These are phyloP conservation scores for Cryptosula pallasiana DNA, from an alignment of 2,888 invertebrate genomes.

Conservation along the genomic window DNA sequence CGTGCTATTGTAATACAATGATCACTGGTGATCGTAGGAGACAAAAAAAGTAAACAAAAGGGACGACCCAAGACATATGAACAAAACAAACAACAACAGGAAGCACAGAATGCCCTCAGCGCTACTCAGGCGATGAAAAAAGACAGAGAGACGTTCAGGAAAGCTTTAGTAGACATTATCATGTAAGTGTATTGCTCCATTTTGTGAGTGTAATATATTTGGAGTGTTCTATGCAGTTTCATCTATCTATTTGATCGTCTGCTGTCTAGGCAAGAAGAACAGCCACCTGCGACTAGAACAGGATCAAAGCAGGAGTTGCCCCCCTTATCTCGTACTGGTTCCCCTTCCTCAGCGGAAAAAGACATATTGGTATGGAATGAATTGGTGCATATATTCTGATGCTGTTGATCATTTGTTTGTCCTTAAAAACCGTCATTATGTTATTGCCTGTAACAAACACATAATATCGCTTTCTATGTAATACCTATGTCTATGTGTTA, in stretches of 20 bases:
- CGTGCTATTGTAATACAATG: too few relatives aligned
- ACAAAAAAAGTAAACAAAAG: constrained; percentile 18
- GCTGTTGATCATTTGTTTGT: too few relatives aligned
- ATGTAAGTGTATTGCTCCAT: too few relatives aligned
- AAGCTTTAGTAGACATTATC: constrained; percentile 71
- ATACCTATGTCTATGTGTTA: too few relatives aligned
- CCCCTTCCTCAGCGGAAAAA: constrained; percentile 50
- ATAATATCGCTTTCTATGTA: too few relatives aligned
- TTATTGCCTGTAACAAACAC: too few relatives aligned
- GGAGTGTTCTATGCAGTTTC: too few relatives aligned
- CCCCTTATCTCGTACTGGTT: constrained; percentile 40
- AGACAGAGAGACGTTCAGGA: constrained; percentile 76
- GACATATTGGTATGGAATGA: constrained; percentile 45
- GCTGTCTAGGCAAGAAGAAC: constrained; percentile 49
- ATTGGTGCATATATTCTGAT: too few relatives aligned
- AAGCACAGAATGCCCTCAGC: constrained; percentile 9
- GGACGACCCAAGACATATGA: constrained; percentile 14
- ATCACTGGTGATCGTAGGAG: too few relatives aligned
- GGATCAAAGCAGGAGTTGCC: constrained; percentile 41
- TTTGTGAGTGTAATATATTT: too few relatives aligned
- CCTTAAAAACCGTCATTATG: too few relatives aligned
- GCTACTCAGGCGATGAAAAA: constrained; percentile 36
- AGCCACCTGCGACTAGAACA: constrained; percentile 34
- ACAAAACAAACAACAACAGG: constrained; percentile 13
- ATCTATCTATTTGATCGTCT: background rate